These are phyloP conservation scores for Cavia porcellus DNA, from an alignment of 2,113 vertebrate genomes.

Conservation along the genomic window DNA sequence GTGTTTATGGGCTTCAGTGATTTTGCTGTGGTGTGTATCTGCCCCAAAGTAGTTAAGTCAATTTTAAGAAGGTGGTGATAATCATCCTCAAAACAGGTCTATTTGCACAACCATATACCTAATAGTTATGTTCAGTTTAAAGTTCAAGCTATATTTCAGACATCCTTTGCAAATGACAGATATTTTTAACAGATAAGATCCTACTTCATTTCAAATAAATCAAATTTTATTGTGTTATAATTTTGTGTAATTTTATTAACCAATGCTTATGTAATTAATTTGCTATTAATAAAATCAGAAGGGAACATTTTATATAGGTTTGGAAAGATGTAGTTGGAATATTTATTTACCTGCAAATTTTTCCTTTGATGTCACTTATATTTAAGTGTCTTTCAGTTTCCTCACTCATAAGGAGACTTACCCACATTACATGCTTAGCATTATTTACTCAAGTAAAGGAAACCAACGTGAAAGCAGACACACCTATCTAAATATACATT, in stretches of 20 bases:
- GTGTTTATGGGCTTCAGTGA: neutral
- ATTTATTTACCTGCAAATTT: conserved; percentile 57
- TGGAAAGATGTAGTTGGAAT: neutral
- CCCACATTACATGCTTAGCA: conserved; percentile 38
- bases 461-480: conserved; percentile 49
- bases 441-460: conserved; percentile 59
- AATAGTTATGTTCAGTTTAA: neutral
- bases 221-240: conserved; percentile 27
- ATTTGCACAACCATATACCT: neutral
- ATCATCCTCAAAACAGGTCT: neutral
- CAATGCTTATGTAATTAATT: neutral
- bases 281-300: conserved; percentile 59
- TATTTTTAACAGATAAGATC: neutral
- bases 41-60: neutral
- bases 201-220: neutral
- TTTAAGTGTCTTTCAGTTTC: conserved; percentile 64
- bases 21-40: neutral
- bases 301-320: conserved; percentile 1
- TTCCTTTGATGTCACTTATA: conserved; percentile 55
- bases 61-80: neutral
- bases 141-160: neutral
- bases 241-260: conserved; percentile 35
- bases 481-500: conserved; percentile 18
- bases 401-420: conserved; percentile 67
- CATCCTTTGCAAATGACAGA: neutral